Base-by-base conservation (phyloP, 1,140 invertebrate genomes). In the Nilaparvata lugens region DNA sequence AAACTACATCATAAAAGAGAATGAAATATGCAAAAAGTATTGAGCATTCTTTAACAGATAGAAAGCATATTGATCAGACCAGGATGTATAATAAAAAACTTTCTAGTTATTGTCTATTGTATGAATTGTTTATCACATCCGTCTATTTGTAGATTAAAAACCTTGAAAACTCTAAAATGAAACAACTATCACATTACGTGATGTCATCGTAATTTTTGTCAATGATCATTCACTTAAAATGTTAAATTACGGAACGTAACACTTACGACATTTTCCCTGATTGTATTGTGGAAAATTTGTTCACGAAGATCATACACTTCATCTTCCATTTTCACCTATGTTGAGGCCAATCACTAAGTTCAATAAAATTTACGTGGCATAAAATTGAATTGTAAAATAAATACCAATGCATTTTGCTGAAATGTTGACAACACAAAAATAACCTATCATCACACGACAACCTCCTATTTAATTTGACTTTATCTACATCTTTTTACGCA, bases 181-280 rank as follows among this genome's bases (percentile, higher is more conserved):
- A 31, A 31, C 16, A 24, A 13, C 52, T 16, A 31, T 28, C 55
- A 25, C 28, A 35, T 35, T 11, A 7, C 7, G 25, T 35, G 31
- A 35, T 35, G 31, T 18, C 28, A 18, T n/a, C 11, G 31, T 7
- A n/a, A 18, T 18, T 25, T 56, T 38, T 35, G 24, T n/a, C 28
- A 4, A n/a, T 4, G n/a, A 16, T 42, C 55, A 56, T 56, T 35
- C 11, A 4, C 4, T 56, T 3, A 28, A 51, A 38, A 19, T 38
- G 23, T 60, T 21, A 45, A 4, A 28, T 24, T 24, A 23, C 21
- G 38, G 45, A 59, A 59, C 56, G 42, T 9, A 38, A 43, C 51
- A 88, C 89, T 89, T 77, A 95, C 91, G 69, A 95, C 91, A 76
- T 94, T 89, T 75, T 95, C 92, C 64, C 93, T 78, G 60, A 96